These are phyloP conservation scores for Papilio elwesi DNA, from an alignment of 2,888 invertebrate genomes.

Conservation along the genomic window DNA sequence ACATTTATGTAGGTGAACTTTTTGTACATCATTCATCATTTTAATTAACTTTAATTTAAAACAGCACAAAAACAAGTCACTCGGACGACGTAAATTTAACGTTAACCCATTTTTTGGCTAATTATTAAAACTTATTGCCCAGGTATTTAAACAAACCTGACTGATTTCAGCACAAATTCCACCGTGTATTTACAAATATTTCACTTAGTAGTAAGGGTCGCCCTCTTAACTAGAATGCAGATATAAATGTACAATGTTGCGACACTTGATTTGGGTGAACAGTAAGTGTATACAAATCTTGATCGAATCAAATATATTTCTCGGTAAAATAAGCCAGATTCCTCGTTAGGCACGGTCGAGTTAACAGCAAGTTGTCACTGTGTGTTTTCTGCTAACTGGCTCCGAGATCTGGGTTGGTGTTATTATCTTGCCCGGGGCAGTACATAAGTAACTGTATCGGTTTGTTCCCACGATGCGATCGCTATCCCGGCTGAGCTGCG, in stretches of 20 bases:
- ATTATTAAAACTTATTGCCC: constrained; percentile 23
- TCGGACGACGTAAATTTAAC: constrained; percentile 27
- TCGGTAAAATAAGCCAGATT: neutral
- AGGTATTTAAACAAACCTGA: constrained; percentile 30
- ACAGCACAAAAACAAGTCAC: constrained; percentile 25
- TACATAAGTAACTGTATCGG: constrained; percentile 23
- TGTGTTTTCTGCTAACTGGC: constrained; percentile 23
- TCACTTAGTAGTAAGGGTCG: constrained; percentile 5
- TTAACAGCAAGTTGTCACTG: constrained; percentile 9
- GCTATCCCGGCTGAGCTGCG: neutral
- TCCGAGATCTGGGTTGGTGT: constrained; percentile 9
- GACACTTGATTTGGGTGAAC: constrained; percentile 11
- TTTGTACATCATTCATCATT: constrained; percentile 36
- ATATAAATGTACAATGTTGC: neutral
- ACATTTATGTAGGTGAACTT: constrained; percentile 39
- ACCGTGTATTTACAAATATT: constrained; percentile 16
- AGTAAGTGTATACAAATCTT: neutral
- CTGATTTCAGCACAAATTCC: constrained; percentile 15
- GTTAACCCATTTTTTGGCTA: constrained; percentile 39
- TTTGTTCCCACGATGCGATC: constrained; percentile 24
- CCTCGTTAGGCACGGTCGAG: constrained; percentile 11
- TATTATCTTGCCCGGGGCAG: constrained; percentile 15
- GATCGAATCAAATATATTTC: constrained; percentile 18
- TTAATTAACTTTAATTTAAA: constrained; percentile 38
- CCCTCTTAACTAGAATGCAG: constrained; percentile 1